Base-by-base conservation (phyloP, 1,140 invertebrate genomes). In the Pseudomyrmex sp. region DNA sequence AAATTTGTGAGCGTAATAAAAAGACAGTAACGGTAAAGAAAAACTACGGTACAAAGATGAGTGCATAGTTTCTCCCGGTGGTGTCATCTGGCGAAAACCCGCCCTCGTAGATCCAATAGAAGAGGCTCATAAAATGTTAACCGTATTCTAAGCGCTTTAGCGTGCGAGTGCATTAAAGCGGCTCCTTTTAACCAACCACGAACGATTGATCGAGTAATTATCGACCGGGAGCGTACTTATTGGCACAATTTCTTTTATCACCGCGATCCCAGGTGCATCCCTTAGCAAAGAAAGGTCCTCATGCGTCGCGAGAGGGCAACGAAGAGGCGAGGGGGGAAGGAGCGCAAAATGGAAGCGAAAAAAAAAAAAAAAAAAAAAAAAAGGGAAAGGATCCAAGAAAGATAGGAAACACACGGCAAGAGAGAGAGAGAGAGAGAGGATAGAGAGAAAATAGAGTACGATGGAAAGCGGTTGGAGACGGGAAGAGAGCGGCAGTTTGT, bases 231-330 rank as follows among this genome's bases (percentile, higher is more conserved):
- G 58, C 59, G 54, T 52, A 88, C 74, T 83, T 88, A 88, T 89
- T 89, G 87, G 87, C 79, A 88, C 84, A 84, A 88, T 89, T 86
- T 88, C 86, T 89, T 89, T 88, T 79, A 88, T 88, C 84, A 35
- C 73, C 23, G 46, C 72, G 79, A 88, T 89, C 85, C 84, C 86
- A 89, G 87, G 87, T 89, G 87, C 86, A 83, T 75, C 52, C 56
- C 63, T 74, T 54, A 75, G 20, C 26, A 59, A 44, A 80, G 62
- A 79, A 58, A 44, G 46, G 44, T 23, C 75, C 54, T 68, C n/a
- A 7, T 54, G 66, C 8, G 15, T 26, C 15, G 68, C 54, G 23
- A 80, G 15, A 58, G 44, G 15, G 56, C 35, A n/a, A 26, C 59
- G 59, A 52, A 12, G 48, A 58, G 48, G 70, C 26, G 26, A 3